Conservation (phyloP, 1,140 invertebrate species). For the Thaumetopoea pityocampa region DNA sequence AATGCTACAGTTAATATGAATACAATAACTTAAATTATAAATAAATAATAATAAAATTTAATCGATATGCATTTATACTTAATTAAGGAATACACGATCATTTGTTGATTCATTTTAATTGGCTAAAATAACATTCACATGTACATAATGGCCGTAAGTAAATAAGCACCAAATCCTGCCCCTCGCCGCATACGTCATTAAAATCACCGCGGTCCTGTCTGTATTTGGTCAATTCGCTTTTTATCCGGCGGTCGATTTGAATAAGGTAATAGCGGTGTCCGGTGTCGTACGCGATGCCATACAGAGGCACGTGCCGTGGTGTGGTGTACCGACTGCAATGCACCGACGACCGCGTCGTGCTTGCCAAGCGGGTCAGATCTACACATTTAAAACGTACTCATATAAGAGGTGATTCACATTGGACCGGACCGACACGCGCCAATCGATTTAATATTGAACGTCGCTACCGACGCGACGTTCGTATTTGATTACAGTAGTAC, state of each 20-base stretch:
- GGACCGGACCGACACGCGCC: too few species aligned
- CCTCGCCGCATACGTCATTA: conserved; percentile 52
- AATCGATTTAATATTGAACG: too few species aligned
- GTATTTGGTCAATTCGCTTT: conserved; percentile 37
- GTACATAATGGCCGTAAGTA: conserved; percentile 9
- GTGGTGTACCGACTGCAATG: conserved; percentile 34
- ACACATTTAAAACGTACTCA: conserved; percentile 36
- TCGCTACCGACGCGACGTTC: too few species aligned
- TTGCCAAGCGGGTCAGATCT: conserved; percentile 27
- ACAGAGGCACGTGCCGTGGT: conserved; percentile 42
- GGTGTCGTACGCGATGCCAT: conserved; percentile 48
- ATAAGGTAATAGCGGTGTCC: conserved; percentile 55
- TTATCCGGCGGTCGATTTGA: conserved; percentile 48
- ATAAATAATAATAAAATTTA: too few species aligned
- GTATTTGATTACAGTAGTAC: too few species aligned
- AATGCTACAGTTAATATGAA: too few species aligned
- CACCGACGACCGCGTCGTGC: conserved; percentile 43
- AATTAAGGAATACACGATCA: too few species aligned
- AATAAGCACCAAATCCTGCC: conserved; percentile 38
- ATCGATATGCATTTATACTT: too few species aligned
- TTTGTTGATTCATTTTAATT: conserved; percentile 13
- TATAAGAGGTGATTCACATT: too few species aligned
- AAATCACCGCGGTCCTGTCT: conserved; percentile 34
- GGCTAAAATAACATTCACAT: conserved; percentile 11
- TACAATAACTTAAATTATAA: too few species aligned